Base-by-base conservation (phyloP, 2,888 invertebrate genomes). In the Boloria selene region DNA sequence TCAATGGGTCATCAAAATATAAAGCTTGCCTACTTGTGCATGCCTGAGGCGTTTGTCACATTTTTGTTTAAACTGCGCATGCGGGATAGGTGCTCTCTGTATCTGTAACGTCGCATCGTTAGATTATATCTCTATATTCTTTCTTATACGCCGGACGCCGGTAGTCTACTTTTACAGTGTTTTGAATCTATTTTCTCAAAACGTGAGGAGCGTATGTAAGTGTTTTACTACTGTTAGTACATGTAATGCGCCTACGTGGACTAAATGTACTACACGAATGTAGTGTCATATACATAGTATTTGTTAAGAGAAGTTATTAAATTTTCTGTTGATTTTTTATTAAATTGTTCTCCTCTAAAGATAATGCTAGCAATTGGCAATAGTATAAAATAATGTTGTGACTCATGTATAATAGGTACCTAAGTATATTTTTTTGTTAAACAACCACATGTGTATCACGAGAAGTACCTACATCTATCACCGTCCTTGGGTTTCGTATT, bases 41-140 rank as follows among this genome's bases (percentile, higher is more conserved):
- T 64, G 56, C 61, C 55, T 18, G 38, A 17, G 53, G 61, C 61
- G 68, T 68, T 63, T 53, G 47, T 61, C 61, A 61, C 67, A 61
- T 68, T 61, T 68, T 26, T 13, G 51, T 58, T 56, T 56, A 45
- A 51, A 44, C 56, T n/a, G 56, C 56, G 64, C 64, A 58, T 58
- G 56, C 64, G 44, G 44, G 13, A 51, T 64, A 64, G 64, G 64
- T 64, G 64, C 64, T 52, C 31, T 49, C 58, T 4, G 49, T 51
- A 64, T 58, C 56, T 26, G 56, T 26, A 56, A 26, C 45, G 17
- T 52, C 31, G 31, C 55, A 56, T 56, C 56, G 64, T 56, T 51
- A 58, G 64, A 64, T 58, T 58, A 58, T 45, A 64, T 58, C 64
- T 64, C 49, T 54, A 54, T 54, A 18, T 64, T 58, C 42, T 51